Evolutionary conservation across 2,888 invertebrate species (phyloP).

Genomic region (Cataglyphis albicans): DNA sequence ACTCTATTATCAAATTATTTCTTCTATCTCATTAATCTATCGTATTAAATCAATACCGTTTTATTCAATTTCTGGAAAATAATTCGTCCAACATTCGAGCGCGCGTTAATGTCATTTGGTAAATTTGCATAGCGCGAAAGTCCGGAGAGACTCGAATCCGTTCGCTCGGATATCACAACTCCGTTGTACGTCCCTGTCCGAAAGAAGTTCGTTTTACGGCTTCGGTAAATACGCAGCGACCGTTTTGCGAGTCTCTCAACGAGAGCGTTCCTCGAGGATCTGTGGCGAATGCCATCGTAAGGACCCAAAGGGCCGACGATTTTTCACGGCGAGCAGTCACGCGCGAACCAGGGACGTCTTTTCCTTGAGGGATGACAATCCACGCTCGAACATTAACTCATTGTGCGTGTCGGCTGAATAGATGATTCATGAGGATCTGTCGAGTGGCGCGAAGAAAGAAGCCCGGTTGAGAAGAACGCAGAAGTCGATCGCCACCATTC

Average conservation of each 20-base stretch:
- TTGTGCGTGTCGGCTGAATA: conserved; percentile 75
- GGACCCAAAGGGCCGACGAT: conserved; percentile 68
- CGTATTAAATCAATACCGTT: conserved; percentile 21
- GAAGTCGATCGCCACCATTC: conserved; percentile 50
- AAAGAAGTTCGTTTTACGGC: conserved; percentile 46
- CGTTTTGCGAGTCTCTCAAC: conserved; percentile 63
- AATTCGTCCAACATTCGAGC: conserved; percentile 15
- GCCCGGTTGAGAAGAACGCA: conserved; percentile 22
- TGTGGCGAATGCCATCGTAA: conserved; percentile 59
- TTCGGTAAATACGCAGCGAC: conserved; percentile 43
- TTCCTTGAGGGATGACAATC: conserved; percentile 73
- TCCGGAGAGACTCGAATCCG: conserved; percentile 14
- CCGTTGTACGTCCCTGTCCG: conserved; percentile 5
- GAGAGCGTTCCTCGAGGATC: conserved; percentile 58
- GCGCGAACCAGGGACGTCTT: conserved; percentile 61
- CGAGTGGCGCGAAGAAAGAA: conserved; percentile 59
- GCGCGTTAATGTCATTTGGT: conserved; percentile 34
- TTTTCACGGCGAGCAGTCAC: conserved; percentile 75
- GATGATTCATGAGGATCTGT: conserved; percentile 78
- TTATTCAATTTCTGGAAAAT: conserved; percentile 24
- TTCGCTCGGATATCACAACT: conserved; percentile 36
- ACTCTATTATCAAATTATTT: conserved; percentile 19
- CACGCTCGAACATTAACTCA: conserved; percentile 78
- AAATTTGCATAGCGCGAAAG: conserved; percentile 36
- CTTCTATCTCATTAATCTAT: background rate